Evolutionary conservation across 37 sponge, comb jelly and placozoan genomes (phyloP).

Genomic region (Halisarca cf. caerulea): DNA sequence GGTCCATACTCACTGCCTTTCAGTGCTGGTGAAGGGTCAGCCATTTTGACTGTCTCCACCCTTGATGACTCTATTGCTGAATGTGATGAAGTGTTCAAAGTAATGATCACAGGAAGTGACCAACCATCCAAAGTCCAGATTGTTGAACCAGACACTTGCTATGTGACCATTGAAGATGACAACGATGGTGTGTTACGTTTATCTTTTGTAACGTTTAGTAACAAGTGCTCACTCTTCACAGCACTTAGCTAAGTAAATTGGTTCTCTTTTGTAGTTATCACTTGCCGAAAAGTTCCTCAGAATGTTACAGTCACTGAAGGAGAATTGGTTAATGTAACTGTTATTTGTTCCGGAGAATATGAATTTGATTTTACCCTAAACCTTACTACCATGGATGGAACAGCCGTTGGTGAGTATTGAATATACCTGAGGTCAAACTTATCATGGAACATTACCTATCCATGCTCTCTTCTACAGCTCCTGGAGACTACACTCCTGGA

Average conservation of each 20-base stretch:
- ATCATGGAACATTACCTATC: no score
- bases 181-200: background rate
- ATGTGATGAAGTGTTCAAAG: background rate
- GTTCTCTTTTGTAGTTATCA: background rate
- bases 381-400: background rate
- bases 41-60: background rate
- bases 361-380: background rate
- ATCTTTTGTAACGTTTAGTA: no score
- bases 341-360: background rate
- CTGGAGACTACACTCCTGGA: background rate
- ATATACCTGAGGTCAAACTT: background rate
- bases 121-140: background rate
- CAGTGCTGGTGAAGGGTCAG: background rate
- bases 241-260: no score
- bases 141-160: slow-evolving; percentile 7
- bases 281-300: background rate
- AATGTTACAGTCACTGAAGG: background rate
- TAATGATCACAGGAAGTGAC: background rate
- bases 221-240: no score
- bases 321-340: background rate
- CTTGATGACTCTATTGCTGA: slow-evolving; percentile 7
- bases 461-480: background rate
- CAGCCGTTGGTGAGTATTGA: background rate
- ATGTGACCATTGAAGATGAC: background rate
- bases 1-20: background rate